A percentile compares a stretch with the other conserved stretches of the same genome.
Conservation (phyloP, 2,888 invertebrate species). For the Erebia epiphron region DNA sequence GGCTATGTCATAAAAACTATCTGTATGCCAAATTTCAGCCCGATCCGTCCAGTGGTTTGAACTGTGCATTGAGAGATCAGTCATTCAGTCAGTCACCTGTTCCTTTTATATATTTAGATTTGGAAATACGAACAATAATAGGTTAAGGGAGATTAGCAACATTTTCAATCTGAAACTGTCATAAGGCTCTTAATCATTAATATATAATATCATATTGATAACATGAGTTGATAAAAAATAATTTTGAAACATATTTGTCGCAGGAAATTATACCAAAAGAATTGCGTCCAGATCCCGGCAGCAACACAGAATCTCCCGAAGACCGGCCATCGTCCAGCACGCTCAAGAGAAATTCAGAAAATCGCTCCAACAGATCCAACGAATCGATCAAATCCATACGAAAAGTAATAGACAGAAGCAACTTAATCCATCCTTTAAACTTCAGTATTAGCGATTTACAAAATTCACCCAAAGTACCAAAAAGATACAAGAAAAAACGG, state of each 20-base stretch:
- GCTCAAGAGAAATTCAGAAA: constrained; percentile 59
- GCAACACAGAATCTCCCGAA: constrained; percentile 87
- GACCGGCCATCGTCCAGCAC: constrained; percentile 77
- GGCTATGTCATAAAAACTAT: no score
- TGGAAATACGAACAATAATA: no score
- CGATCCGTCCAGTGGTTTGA: no score
- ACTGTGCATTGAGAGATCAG: no score
- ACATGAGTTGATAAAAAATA: no score
- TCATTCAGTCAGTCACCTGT: no score
- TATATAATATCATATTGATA: no score
- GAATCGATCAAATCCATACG: constrained; percentile 67
- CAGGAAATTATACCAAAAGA: constrained; percentile 80
- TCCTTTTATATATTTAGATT: no score
- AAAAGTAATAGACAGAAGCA: constrained; percentile 66
- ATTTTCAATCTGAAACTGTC: no score
- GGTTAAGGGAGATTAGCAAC: no score
- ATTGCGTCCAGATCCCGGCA: constrained; percentile 82
- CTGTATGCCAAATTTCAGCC: no score
- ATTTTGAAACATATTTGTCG: constrained; percentile 17
- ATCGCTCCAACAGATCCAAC: constrained; percentile 61
- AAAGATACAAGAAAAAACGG: constrained; percentile 65
- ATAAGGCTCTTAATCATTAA: no score
- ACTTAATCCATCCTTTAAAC: constrained; percentile 77
- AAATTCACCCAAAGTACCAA: constrained; percentile 65
- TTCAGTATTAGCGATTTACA: constrained; percentile 77